phyloP scores from a whole-genome alignment of 2,113 vertebrate genomes.

The Hydropotes inermis region DNA sequence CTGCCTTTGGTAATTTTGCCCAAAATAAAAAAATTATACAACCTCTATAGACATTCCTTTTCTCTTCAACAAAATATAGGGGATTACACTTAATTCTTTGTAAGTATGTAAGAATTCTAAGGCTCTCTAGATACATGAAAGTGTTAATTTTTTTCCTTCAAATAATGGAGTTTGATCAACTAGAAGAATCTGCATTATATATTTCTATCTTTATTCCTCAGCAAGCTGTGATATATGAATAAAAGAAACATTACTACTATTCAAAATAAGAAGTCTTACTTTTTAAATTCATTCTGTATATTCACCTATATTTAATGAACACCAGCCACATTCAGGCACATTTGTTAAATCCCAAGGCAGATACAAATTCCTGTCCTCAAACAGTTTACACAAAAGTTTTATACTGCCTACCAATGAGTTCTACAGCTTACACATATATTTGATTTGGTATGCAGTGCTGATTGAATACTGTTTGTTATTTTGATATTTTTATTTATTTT shows the following conservation, averaged over 20 bases:
- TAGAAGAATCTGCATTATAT: background rate
- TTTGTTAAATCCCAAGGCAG: background rate
- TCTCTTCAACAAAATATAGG: background rate
- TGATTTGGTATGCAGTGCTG: background rate
- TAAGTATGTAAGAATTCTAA: background rate
- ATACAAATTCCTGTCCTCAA: background rate
- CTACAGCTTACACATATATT: background rate
- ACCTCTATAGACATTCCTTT: background rate
- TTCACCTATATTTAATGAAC: background rate
- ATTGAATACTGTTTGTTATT: background rate
- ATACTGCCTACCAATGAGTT: background rate
- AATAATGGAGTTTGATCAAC: background rate
- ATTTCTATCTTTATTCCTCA: background rate
- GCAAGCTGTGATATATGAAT: background rate
- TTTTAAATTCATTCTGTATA: background rate
- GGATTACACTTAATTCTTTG: background rate
- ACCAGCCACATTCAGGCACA: background rate
- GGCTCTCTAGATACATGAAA: background rate
- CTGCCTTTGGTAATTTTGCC: background rate
- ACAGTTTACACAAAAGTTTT: background rate
- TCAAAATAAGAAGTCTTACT: background rate
- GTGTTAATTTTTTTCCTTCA: background rate
- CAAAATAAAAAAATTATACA: background rate
- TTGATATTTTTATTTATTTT: background rate
- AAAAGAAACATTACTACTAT: background rate